Percentiles rank a stretch among this genome's conserved stretches.
These are phyloP conservation scores for Diadema setosum DNA, from an alignment of 35 echinoderm and acorn worm genomes.

Conservation along the genomic window DNA sequence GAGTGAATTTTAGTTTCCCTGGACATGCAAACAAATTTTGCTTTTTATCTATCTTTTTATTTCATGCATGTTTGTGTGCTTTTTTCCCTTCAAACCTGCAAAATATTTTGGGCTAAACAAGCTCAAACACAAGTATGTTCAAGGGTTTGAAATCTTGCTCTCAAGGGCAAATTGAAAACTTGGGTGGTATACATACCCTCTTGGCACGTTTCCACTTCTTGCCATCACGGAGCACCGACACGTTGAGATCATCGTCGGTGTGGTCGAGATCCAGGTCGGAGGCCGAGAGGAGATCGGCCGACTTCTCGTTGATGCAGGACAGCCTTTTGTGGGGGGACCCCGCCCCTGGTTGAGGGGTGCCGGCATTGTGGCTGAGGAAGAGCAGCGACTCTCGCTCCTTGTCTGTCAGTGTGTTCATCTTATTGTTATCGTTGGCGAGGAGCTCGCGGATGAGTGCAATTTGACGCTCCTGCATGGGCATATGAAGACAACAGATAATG, in stretches of 20 bases:
- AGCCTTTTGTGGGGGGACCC: slow-evolving; percentile 57
- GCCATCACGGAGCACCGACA: slow-evolving; percentile 79
- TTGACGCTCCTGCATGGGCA: slow-evolving; percentile 76
- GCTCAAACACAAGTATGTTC: neutral
- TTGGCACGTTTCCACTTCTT: slow-evolving; percentile 76
- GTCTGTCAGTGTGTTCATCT: slow-evolving; percentile 70
- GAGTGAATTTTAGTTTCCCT: too few relatives aligned
- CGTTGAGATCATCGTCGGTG: slow-evolving; percentile 93
- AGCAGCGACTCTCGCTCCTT: slow-evolving; percentile 84
- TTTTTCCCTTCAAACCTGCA: neutral
- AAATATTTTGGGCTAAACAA: neutral
- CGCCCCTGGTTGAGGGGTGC: neutral
- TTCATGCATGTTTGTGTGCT: too few relatives aligned
- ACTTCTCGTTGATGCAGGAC: slow-evolving; percentile 85
- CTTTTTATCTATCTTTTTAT: too few relatives aligned
- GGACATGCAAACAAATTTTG: too few relatives aligned
- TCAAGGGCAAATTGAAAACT: too few relatives aligned
- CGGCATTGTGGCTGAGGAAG: slow-evolving; percentile 69
- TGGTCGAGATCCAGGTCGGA: slow-evolving; percentile 91
- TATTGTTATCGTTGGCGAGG: slow-evolving; percentile 69
- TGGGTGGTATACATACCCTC: slow-evolving; percentile 20
- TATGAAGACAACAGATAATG: too few relatives aligned
- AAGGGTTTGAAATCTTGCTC: neutral
- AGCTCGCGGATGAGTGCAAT: slow-evolving; percentile 86
- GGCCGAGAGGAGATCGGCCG: slow-evolving; percentile 75